These are phyloP conservation scores for Leucoraja ocellata DNA, from an alignment of 2,797 vertebrate genomes.

Conservation along the genomic window DNA sequence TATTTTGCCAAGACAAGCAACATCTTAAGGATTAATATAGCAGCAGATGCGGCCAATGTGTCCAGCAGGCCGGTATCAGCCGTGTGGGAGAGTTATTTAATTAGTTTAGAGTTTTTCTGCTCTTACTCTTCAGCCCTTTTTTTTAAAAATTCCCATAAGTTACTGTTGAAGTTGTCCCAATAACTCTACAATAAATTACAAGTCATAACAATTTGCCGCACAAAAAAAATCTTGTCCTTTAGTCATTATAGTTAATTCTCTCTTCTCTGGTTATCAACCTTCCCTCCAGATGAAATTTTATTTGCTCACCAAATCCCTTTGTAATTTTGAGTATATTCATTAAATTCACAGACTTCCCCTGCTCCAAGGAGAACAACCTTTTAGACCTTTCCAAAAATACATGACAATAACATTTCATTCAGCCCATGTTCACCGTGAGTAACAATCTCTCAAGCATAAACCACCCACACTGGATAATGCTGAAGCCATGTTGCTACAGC, in stretches of 20 bases:
- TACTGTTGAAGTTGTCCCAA: background rate
- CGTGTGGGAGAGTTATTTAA: background rate
- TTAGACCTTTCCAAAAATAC: background rate
- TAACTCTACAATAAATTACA: background rate
- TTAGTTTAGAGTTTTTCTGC: background rate
- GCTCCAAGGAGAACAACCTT: background rate
- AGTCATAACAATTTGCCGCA: background rate
- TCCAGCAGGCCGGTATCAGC: background rate
- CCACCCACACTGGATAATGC: background rate
- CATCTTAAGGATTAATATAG: background rate
- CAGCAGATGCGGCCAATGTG: background rate
- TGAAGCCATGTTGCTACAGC: background rate
- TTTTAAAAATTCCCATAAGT: background rate
- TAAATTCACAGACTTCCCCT: background rate
- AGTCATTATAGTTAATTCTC: background rate
- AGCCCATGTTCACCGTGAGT: background rate
- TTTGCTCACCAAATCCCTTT: background rate
- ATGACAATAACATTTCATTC: background rate
- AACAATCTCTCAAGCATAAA: conserved; percentile 5
- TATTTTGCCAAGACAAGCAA: background rate
- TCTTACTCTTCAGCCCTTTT: background rate
- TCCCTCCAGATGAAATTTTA: background rate
- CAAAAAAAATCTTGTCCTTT: background rate
- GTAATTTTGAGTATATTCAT: background rate
- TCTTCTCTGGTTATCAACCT: background rate